phyloP scores from a whole-genome alignment of 2,797 vertebrate species.

The Brachyalestes nurse region DNA sequence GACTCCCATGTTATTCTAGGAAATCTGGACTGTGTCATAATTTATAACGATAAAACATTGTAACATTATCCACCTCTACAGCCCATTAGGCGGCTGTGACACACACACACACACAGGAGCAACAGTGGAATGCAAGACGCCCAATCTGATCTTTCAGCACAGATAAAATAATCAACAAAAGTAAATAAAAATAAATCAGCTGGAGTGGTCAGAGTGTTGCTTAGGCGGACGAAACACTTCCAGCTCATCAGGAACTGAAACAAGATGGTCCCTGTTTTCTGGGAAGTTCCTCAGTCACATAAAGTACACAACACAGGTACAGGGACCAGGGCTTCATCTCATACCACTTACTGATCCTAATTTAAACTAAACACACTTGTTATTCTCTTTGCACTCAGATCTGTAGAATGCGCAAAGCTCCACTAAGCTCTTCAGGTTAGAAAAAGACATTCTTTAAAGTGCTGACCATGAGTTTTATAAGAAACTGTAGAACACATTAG shows the following conservation, averaged over 20 bases:
- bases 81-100: too few relatives aligned
- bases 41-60: too few relatives aligned
- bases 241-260: neutral
- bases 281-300: neutral
- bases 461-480: slow-evolving; percentile 1
- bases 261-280: neutral
- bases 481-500: slow-evolving; percentile 5
- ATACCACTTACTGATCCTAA: neutral
- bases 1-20: too few relatives aligned
- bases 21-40: too few relatives aligned
- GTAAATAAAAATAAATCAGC: neutral
- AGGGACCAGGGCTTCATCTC: neutral
- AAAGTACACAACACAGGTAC: neutral
- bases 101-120: neutral
- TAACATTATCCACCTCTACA: too few relatives aligned
- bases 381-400: neutral
- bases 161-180: neutral
- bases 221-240: neutral
- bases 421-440: neutral
- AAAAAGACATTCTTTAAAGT: slow-evolving; percentile 3
- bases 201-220: neutral
- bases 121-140: too few relatives aligned
- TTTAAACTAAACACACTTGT: neutral
- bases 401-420: neutral
- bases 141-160: neutral